Evolutionary conservation across 2,888 invertebrate species (phyloP), one percentile per base, ranked within the genome.

Genomic region (Habrosyne pyritoides): DNA sequence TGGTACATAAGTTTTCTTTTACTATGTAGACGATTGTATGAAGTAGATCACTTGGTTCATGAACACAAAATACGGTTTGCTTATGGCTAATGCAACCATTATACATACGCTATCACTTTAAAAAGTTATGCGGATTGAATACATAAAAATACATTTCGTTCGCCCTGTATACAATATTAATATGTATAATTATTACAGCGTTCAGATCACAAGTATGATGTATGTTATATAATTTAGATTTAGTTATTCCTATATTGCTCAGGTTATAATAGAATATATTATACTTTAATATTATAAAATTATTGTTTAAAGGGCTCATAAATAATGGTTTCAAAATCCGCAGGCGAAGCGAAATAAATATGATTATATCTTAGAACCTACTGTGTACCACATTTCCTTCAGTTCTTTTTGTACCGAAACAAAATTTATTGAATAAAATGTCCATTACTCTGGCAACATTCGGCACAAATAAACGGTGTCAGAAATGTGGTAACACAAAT

Each of bases 21-120:
- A 68, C 71, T 71, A 69, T 74, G 72, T 74, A 73, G 66, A 71
- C 72, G 67, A 67, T 73, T 75, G 69, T 61, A 64, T 60, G 63
- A 72, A 71, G 60, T 73, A 75, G 71, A 80, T 82, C 79, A 81
- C 81, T 77, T 71, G 67, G 69, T 79, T 66, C 56, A 74, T 84
- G 84, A 86, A 86, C 84, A 86, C 85, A 83, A 84, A 82, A 79
- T 74, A 84, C 75, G 75, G 75, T 79, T 76, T 68, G 72, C 84
- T 84, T 84, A 86, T 59, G 74, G 79, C 81, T 84, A 81, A 75
- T 69, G 73, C 78, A 79, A 75, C 67, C 70, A 69, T 55, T 73
- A 74, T 73, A 74, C 64, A 71, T 66, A 73, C 67, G 73, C 65
- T 79, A 80, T 78, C 73, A 81, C 77, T 76, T 76, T 55, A 69